Evolutionary conservation across 2,113 vertebrate genomes (phyloP), one percentile per base, ranked within the genome.

Genomic region (Lophura nycthemera): DNA sequence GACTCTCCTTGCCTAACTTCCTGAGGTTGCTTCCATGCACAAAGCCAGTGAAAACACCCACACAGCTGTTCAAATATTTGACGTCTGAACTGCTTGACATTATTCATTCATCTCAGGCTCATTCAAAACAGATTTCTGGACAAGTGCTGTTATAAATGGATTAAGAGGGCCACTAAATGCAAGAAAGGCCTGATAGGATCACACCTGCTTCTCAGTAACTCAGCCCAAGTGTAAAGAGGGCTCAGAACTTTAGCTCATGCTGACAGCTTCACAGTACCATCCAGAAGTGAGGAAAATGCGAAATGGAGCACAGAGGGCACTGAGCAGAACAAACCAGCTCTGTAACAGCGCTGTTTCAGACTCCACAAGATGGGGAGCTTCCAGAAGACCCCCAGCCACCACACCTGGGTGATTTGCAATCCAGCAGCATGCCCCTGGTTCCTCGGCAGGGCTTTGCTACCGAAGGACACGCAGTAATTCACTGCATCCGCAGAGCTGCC

Each of bases 51-150:
- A 98, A 98, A 98, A 98, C 96, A 97, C 86, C 83, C 79, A 94
- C 27, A 40, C 98, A 98, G 98, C 98, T 98, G 98, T 98, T 98
- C 97, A 98, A 98, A 98, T 98, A 98, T 98, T 98, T 98, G 98
- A 97, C 89, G 96, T 98, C 97, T 98, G 97, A 98, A 98, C 97
- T 91, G 94, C 89, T 90, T 97, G 96, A 97, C 97, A 98, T 98
- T 98, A 98, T 98, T 98, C 97, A 98, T 98, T 98, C 97, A 96
- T 97, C 95, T 97, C 96, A 43, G 96, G 79, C 97, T 97, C 97
- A 96, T 95, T 97, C 96, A 98, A 97, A 96, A 96, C 96, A 97
- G 97, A 98, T 97, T 97, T 97, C 96, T 97, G 96, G 96, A 98
- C 97, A 98, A 98, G 95, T 78, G 69, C 83, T 95, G 97, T 97